phyloP scores from a whole-genome alignment of 2,797 vertebrate species.

The Trematomus bernacchii region DNA sequence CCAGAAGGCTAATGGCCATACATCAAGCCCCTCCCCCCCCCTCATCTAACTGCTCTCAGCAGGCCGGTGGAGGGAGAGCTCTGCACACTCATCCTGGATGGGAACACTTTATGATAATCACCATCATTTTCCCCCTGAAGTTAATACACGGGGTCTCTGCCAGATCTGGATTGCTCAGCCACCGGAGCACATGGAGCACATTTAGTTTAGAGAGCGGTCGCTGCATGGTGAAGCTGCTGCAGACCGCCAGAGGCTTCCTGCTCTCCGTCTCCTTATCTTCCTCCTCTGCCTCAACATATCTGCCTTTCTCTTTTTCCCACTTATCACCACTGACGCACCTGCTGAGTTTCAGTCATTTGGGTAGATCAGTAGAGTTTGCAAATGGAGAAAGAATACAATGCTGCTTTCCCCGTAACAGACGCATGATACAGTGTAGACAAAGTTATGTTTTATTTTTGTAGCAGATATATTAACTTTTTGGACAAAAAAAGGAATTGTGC shows the following conservation, averaged over 20 bases:
- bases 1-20: constrained; percentile 67
- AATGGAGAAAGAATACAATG: constrained; percentile 17
- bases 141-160: constrained; percentile 75
- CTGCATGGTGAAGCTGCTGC: constrained; percentile 62
- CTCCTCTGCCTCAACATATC: constrained; percentile 9
- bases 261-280: constrained; percentile 30
- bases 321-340: constrained; percentile 54
- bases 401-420: background rate
- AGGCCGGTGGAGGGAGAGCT: constrained; percentile 53
- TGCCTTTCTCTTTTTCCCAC: constrained; percentile 20
- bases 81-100: constrained; percentile 76
- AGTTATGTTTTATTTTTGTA: background rate
- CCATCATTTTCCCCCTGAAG: constrained; percentile 80
- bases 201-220: constrained; percentile 71
- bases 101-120: constrained; percentile 86
- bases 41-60: constrained; percentile 67
- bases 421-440: too few relatives aligned
- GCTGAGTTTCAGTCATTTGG: constrained; percentile 20
- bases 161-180: constrained; percentile 73
- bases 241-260: constrained; percentile 41
- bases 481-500: background rate
- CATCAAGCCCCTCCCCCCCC: constrained; percentile 51
- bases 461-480: background rate
- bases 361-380: constrained; percentile 5
- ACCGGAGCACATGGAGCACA: constrained; percentile 78